These are phyloP conservation scores for Progne subis DNA, from an alignment of 2,113 vertebrate species.

Conservation along the genomic window DNA sequence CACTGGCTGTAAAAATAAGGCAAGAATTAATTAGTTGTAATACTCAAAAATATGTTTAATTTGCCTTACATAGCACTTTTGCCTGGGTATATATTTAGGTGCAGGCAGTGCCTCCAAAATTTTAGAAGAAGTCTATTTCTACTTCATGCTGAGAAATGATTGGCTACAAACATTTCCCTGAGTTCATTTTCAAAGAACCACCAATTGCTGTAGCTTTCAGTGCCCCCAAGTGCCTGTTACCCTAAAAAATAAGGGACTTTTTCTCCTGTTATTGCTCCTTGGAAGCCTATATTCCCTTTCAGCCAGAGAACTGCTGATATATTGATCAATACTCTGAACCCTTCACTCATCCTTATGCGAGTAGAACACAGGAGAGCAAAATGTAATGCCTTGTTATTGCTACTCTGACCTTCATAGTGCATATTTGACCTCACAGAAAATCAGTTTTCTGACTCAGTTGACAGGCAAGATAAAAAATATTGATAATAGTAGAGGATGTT, in stretches of 20 bases:
- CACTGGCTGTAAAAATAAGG: not conserved
- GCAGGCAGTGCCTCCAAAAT: not conserved
- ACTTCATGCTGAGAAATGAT: not conserved
- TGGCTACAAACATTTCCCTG: not conserved
- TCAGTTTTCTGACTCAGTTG: slow-evolving; percentile 37
- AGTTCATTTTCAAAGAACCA: not conserved
- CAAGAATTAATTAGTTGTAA: not conserved
- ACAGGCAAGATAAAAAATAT: slow-evolving; percentile 62
- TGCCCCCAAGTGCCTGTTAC: not conserved
- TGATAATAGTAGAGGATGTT: slow-evolving; percentile 33
- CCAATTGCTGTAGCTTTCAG: not conserved
- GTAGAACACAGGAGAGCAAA: slow-evolving; percentile 14
- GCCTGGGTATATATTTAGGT: not conserved
- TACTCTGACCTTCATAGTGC: slow-evolving; percentile 18
- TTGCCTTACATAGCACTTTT: not conserved
- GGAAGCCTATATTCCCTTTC: not conserved
- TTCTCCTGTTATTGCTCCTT: not conserved
- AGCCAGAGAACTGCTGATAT: slow-evolving; percentile 3
- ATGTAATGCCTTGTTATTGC: slow-evolving; percentile 47
- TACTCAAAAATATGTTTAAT: not conserved
- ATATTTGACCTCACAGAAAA: slow-evolving; percentile 46
- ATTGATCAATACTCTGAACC: slow-evolving; percentile 6
- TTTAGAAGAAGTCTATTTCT: slow-evolving; percentile 4
- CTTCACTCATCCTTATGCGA: slow-evolving; percentile 23
- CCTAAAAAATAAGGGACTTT: not conserved